Conservation (phyloP, 2,797 vertebrate species). For the Momotus momota region DNA sequence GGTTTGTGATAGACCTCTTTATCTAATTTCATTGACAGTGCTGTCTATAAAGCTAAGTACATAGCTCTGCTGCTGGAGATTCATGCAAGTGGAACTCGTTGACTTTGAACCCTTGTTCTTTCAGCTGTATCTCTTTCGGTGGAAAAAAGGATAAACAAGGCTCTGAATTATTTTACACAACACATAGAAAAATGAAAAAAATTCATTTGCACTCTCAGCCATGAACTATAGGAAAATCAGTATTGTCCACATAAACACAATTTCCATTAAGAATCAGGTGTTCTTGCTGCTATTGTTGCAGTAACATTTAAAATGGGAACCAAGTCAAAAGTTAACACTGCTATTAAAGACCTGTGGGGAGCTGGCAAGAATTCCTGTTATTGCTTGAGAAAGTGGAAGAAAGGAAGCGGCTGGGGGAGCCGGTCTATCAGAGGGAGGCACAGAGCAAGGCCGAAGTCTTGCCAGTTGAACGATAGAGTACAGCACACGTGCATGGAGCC, state of each 20-base stretch:
- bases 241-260: neutral
- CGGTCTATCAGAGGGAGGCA: neutral
- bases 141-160: neutral
- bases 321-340: neutral
- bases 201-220: neutral
- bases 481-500: rapidly evolving
- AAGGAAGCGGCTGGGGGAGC: neutral
- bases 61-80: neutral
- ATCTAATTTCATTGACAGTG: neutral
- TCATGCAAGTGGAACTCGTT: neutral
- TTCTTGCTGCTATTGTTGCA: neutral
- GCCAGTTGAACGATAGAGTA: neutral
- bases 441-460: neutral
- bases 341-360: neutral
- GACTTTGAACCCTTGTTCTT: conserved; percentile 54
- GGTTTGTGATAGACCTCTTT: neutral
- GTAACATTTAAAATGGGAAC: neutral
- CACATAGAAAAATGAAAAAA: neutral
- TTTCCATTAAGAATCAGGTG: conserved; percentile 8
- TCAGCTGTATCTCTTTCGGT: neutral
- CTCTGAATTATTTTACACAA: conserved; percentile 2
- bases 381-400: neutral
- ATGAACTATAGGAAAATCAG: neutral
- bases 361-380: neutral
- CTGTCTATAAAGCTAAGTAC: neutral